Base-by-base conservation (phyloP, 1,140 invertebrate genomes). In the Mizuhopecten yessoensis region DNA sequence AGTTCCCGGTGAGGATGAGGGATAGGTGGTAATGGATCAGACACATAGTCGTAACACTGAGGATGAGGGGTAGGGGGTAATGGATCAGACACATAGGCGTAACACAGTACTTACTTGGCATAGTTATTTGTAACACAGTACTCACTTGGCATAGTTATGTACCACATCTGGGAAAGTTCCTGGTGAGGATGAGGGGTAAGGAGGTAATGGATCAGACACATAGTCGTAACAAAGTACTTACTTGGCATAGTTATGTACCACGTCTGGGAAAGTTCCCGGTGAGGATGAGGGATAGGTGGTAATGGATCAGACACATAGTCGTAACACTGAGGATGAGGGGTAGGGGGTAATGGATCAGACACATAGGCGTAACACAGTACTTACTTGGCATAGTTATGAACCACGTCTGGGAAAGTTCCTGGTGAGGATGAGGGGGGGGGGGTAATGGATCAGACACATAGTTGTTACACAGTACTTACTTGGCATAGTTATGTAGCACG, bases 41-140 rank as follows among this genome's bases (percentile, higher is more conserved):
- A 49, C 0, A 97, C 97, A 95, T 98, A 98, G 34, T 94, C 87
- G 90, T 98, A 99, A 49, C 98, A 95, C 29, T 97, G 97, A n/a
- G n/a, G n/a, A n/a, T n/a, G n/a, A n/a, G 17, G 92, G 91, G 91
- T 95, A 97, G 33, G 94, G 95, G 97, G 98, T 90, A 97, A 95
- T 94, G 97, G 95, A 75, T 97, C 96, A 0, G 96, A 49, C 0
- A 97, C 97, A 95, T 98, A 98, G 34, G 93, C 87, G 90, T 98
- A 99, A 49, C 98, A 95, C 29, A 97, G 97, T 23, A 92, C 94
- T 93, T 93, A 95, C 90, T 96, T 93, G 0, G 98, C 97, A 95
- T 97, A 97, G 95, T 97, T 98, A 9, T 96, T n/a, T n/a, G n/a
- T n/a, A n/a, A n/a, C n/a, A n/a, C n/a, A n/a, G n/a, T n/a, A n/a